These are phyloP conservation scores for Hemibagrus wyckioides DNA, from an alignment of 2,113 vertebrate genomes.

Conservation along the genomic window DNA sequence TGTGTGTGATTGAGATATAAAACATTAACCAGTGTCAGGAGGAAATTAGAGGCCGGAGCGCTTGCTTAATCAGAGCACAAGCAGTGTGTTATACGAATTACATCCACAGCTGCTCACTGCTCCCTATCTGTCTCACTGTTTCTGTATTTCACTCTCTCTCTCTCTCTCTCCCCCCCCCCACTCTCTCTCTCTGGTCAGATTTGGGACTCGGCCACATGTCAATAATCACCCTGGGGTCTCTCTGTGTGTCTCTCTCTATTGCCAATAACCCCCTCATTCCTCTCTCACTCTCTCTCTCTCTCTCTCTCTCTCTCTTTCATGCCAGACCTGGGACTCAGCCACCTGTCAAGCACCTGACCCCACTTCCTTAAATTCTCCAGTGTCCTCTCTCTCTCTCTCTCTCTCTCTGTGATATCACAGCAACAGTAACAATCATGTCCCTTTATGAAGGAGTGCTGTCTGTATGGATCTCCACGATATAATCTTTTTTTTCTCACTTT, in stretches of 20 bases:
- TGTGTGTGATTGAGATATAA: conserved; percentile 83
- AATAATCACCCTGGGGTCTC: conserved; percentile 13
- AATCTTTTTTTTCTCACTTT: neutral
- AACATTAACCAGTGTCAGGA: conserved; percentile 90
- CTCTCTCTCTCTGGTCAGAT: conserved; percentile 1
- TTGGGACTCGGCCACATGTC: conserved; percentile 10
- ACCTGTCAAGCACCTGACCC: conserved; percentile 35
- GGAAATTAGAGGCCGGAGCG: conserved; percentile 93
- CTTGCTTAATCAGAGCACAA: conserved; percentile 97
- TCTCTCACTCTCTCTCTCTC: conserved; percentile 4
- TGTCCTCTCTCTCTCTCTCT: neutral
- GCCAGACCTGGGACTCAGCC: conserved; percentile 32
- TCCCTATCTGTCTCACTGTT: conserved; percentile 53
- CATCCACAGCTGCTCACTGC: conserved; percentile 89
- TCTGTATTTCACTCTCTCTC: conserved; percentile 63
- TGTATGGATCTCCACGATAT: neutral
- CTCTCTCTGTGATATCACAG: neutral
- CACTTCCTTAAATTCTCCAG: conserved; percentile 16
- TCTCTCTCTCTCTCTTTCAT: conserved; percentile 7
- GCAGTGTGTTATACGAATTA: conserved; percentile 93
- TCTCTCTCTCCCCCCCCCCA: conserved; percentile 66
- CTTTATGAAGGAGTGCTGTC: neutral
- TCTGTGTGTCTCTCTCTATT: conserved; percentile 11
- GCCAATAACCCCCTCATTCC: neutral
- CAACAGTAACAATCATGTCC: neutral